Conservation (phyloP, 35 echinoderm and acorn worm genomes). For the Anneissia japonica region DNA sequence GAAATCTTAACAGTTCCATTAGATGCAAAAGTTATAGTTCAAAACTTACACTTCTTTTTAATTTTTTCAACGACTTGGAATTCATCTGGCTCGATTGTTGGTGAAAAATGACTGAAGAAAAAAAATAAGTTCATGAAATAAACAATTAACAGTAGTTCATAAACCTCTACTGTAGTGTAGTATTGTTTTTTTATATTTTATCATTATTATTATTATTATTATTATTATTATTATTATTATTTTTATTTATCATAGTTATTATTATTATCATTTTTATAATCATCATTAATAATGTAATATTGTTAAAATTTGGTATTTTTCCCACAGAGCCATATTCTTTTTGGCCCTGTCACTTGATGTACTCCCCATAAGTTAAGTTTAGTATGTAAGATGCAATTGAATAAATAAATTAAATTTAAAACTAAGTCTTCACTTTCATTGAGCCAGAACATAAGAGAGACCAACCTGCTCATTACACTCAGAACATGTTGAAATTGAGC, state of each 20-base stretch:
- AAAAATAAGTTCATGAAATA: constrained; percentile 3
- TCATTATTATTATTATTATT: not conserved
- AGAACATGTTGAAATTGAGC: constrained; percentile 81
- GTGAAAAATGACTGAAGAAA: constrained; percentile 62
- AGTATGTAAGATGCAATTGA: too few species aligned
- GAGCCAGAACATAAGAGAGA: not conserved
- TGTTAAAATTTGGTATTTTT: not conserved
- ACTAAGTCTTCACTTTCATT: not conserved
- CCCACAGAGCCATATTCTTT: too few species aligned
- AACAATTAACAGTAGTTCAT: not conserved
- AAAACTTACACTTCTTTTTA: constrained; percentile 82
- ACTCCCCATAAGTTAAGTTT: too few species aligned
- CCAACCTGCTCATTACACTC: constrained; percentile 78
- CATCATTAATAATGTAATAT: not conserved
- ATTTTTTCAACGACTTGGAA: constrained; percentile 90
- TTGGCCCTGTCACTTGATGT: too few species aligned
- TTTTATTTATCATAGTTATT: too few species aligned
- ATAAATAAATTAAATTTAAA: too few species aligned
- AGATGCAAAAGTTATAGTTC: not conserved
- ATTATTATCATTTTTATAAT: not conserved
- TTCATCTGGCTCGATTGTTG: constrained; percentile 80
- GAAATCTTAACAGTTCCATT: not conserved
- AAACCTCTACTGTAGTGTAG: not conserved
- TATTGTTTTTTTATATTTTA: not conserved
- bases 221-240: not conserved